Evolutionary conservation across 2,113 vertebrate genomes (phyloP).

Genomic region (Rhabdomys dilectus): DNA sequence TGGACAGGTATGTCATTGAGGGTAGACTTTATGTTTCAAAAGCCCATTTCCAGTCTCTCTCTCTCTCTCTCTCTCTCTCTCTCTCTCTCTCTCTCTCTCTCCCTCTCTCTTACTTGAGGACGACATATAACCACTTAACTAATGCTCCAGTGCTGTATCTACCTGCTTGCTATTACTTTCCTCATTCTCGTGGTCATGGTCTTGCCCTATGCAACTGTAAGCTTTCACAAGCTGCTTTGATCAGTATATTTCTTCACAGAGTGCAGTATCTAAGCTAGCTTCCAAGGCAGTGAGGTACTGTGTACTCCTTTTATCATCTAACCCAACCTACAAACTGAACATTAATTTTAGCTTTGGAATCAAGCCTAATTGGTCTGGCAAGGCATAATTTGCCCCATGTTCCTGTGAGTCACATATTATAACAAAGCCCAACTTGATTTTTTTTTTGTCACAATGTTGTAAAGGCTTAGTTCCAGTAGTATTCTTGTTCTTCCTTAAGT

Average conservation of each 20-base stretch:
- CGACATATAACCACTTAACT: background rate
- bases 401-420: constrained; percentile 70
- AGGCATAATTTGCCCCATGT: constrained; percentile 57
- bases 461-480: constrained; percentile 60
- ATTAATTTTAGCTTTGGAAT: constrained; percentile 68
- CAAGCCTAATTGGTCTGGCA: constrained; percentile 33
- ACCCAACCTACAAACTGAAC: constrained; percentile 26
- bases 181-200: background rate
- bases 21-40: background rate
- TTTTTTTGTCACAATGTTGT: constrained; percentile 44
- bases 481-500: constrained; percentile 56
- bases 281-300: background rate
- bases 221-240: background rate
- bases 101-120: background rate
- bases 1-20: background rate
- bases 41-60: background rate
- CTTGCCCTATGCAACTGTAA: background rate
- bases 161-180: background rate
- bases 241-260: background rate
- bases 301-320: background rate
- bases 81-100: background rate
- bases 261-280: background rate
- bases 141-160: background rate
- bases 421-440: constrained; percentile 62
- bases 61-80: too few relatives aligned